Conservation (phyloP, 2,113 vertebrate genomes). For the Laticauda laticaudata region DNA sequence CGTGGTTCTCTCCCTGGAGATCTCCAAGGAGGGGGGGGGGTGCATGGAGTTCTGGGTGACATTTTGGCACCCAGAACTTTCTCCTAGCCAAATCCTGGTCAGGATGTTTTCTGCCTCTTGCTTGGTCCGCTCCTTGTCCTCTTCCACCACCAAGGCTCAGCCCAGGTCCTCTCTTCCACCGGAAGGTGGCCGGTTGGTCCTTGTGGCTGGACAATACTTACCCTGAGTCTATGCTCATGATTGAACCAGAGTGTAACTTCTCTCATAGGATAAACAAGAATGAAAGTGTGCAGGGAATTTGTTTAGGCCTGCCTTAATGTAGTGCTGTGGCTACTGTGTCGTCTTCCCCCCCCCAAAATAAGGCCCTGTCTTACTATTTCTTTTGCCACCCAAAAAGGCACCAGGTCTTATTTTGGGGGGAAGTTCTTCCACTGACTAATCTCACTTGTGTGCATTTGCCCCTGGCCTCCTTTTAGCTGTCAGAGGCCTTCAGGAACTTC, state of each 20-base stretch:
- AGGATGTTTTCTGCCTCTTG: background rate
- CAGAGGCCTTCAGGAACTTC: too few relatives aligned
- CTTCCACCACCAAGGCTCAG: background rate
- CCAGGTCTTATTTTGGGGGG: too few relatives aligned
- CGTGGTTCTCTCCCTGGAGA: rapidly evolving
- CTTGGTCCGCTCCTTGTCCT: background rate
- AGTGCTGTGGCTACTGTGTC: background rate
- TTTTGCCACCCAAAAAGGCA: too few relatives aligned
- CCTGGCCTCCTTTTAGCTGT: too few relatives aligned
- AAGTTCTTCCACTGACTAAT: too few relatives aligned
- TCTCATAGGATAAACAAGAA: background rate
- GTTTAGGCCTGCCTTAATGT: background rate
- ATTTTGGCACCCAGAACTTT: rapidly evolving
- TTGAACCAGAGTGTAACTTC: background rate
- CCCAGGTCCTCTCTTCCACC: background rate
- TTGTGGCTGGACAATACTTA: background rate
- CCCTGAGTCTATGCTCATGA: background rate
- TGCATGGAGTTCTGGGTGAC: background rate
- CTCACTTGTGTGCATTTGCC: too few relatives aligned
- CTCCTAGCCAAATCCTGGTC: background rate
- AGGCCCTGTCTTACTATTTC: too few relatives aligned
- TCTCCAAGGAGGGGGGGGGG: rapidly evolving
- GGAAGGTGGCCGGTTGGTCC: background rate
- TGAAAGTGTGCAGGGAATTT: background rate
- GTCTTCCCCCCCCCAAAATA: too few relatives aligned